Evolutionary conservation across 2,797 vertebrate species (phyloP).

Genomic region (Eutrigla gurnardus): DNA sequence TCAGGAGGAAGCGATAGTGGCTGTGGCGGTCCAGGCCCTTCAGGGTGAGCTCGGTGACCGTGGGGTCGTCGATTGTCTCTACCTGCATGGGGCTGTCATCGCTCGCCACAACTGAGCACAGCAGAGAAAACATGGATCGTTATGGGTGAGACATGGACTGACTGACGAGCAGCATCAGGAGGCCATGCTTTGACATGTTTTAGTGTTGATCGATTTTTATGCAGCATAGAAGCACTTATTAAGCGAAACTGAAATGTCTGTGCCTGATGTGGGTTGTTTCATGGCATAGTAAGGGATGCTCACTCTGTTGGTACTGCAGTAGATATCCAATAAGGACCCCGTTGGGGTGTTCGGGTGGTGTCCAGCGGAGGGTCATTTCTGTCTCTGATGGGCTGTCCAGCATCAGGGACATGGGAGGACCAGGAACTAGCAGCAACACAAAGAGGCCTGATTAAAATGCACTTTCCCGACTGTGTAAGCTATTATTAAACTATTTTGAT

Average conservation of each 20-base stretch:
- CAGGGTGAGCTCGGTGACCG: slow-evolving; percentile 77
- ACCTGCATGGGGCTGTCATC: slow-evolving; percentile 77
- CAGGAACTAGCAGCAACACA: slow-evolving; percentile 84
- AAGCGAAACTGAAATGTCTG: background rate
- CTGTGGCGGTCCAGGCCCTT: slow-evolving; percentile 81
- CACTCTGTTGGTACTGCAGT: slow-evolving; percentile 86
- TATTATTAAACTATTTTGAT: slow-evolving; percentile 14
- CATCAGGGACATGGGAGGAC: slow-evolving; percentile 81
- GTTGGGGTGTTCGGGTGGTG: slow-evolving; percentile 84
- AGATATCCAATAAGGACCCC: slow-evolving; percentile 85
- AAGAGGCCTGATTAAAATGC: slow-evolving; percentile 29
- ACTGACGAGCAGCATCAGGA: slow-evolving; percentile 63
- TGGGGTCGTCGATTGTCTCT: slow-evolving; percentile 69
- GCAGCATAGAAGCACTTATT: background rate
- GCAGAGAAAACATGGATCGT: slow-evolving; percentile 21
- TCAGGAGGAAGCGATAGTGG: slow-evolving; percentile 88
- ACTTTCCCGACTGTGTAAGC: background rate
- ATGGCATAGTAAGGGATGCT: slow-evolving; percentile 35
- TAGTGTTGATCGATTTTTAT: slow-evolving; percentile 53
- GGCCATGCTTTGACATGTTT: slow-evolving; percentile 40
- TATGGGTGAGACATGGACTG: slow-evolving; percentile 37
- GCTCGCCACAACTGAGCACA: slow-evolving; percentile 74
- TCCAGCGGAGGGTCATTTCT: slow-evolving; percentile 88
- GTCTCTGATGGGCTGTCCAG: slow-evolving; percentile 88
- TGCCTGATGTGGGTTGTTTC: background rate